A percentile compares a stretch with the other conserved stretches of the same genome.
Evolutionary conservation across 2,113 vertebrate genomes (phyloP).

Genomic region (Ginglymostoma cirratum): DNA sequence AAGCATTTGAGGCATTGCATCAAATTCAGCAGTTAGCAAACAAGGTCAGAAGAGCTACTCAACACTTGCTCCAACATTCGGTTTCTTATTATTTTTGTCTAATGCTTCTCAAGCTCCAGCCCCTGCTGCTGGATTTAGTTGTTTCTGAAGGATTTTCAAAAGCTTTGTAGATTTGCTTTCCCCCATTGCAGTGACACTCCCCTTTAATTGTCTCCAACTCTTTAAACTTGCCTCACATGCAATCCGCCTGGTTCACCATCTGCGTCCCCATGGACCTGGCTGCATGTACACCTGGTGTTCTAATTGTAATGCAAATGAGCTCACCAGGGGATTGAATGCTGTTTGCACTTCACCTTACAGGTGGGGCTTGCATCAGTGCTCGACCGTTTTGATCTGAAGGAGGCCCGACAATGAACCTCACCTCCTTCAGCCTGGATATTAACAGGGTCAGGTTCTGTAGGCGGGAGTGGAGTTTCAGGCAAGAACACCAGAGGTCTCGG

Average conservation of each 20-base stretch:
- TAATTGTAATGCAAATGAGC: not conserved
- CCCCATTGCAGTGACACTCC: not conserved
- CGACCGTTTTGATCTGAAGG: not conserved
- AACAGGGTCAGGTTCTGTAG: not conserved
- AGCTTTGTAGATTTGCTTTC: not conserved
- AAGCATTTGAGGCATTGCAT: not conserved
- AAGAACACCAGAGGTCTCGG: not conserved
- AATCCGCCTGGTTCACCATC: not conserved
- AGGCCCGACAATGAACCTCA: not conserved
- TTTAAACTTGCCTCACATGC: not conserved
- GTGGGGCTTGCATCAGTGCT: not conserved
- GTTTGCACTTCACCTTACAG: not conserved
- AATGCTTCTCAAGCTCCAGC: not conserved
- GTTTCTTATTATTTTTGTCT: not conserved
- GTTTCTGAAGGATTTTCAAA: not conserved
- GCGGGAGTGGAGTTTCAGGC: not conserved
- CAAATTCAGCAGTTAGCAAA: not conserved
- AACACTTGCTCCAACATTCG: not conserved
- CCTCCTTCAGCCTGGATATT: not conserved
- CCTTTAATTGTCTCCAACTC: not conserved
- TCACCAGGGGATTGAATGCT: conserved; percentile 4
- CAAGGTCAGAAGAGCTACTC: not conserved
- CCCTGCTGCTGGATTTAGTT: not conserved
- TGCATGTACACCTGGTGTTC: not conserved
- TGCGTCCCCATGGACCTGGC: not conserved